A percentile compares a stretch with the other conserved stretches of the same genome.
Conservation (phyloP, 1,140 invertebrate species). For the Meloidogyne exigua region DNA sequence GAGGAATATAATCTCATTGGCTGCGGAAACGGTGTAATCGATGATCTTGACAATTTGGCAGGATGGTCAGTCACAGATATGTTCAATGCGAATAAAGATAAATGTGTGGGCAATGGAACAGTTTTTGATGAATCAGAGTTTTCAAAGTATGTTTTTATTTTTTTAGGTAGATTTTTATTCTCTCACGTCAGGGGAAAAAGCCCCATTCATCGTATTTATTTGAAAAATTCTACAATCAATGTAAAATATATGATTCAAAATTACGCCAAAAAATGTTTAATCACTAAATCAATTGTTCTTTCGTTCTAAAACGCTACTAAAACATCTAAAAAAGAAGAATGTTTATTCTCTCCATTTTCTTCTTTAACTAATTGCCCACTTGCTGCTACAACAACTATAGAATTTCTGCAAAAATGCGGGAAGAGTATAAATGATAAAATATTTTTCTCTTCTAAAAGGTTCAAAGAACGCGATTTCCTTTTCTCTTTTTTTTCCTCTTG, state of each 20-base stretch:
- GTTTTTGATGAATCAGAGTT: slow-evolving; percentile 16
- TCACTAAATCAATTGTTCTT: background rate
- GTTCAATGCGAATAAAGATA: slow-evolving; percentile 24
- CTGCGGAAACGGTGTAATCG: background rate
- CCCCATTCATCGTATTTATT: too few relatives aligned
- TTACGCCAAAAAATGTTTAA: background rate
- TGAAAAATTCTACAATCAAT: too few relatives aligned
- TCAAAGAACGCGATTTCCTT: background rate
- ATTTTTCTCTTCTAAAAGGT: background rate
- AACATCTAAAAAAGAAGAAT: background rate
- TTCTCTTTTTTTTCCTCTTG: background rate
- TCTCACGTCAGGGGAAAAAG: too few relatives aligned
- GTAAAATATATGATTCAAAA: too few relatives aligned
- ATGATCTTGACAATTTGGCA: background rate
- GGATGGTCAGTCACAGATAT: slow-evolving; percentile 19
- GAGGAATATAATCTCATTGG: background rate
- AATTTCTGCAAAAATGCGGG: background rate
- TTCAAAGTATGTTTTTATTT: slow-evolving; percentile 7
- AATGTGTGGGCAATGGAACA: slow-evolving; percentile 16
- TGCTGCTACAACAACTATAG: background rate
- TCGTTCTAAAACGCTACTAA: background rate
- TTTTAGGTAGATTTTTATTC: too few relatives aligned
- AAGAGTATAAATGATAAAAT: background rate
- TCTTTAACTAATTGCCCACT: background rate
- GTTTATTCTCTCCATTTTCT: background rate